A percentile compares a stretch with the other conserved stretches of the same genome.
Conservation (phyloP, 2,797 vertebrate genomes). For the Acipenser ruthenus region DNA sequence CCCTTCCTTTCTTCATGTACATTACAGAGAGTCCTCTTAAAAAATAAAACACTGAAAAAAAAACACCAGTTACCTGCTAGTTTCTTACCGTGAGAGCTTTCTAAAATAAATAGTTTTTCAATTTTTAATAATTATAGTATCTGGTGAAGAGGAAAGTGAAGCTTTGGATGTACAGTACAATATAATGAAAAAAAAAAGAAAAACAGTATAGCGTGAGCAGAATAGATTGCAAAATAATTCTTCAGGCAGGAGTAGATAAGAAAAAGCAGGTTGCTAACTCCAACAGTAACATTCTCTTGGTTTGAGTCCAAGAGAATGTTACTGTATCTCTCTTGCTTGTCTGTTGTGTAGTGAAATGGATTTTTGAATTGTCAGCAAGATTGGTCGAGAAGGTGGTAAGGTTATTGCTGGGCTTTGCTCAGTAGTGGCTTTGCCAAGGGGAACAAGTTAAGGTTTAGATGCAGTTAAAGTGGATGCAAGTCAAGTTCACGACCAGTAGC, state of each 20-base stretch:
- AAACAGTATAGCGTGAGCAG: background rate
- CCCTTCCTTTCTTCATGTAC: no score
- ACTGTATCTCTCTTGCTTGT: no score
- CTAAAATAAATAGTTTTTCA: background rate
- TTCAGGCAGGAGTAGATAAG: background rate
- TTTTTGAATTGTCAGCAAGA: background rate
- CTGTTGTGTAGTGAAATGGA: no score
- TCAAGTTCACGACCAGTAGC: no score
- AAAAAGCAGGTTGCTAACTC: no score
- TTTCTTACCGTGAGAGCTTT: background rate
- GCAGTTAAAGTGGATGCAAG: no score
- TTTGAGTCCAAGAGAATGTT: no score
- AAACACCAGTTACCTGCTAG: no score
- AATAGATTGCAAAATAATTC: background rate
- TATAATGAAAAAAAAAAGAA: background rate
- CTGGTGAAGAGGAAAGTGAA: background rate
- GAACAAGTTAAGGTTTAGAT: background rate
- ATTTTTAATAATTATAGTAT: background rate
- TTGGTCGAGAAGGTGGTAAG: background rate
- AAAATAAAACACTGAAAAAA: no score
- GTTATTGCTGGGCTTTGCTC: background rate
- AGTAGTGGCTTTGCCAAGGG: background rate
- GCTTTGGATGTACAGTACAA: background rate
- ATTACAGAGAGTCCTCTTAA: no score
- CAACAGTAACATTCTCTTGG: no score